Evolutionary conservation across 2,113 vertebrate species (phyloP).

Genomic region (Merops nubicus): DNA sequence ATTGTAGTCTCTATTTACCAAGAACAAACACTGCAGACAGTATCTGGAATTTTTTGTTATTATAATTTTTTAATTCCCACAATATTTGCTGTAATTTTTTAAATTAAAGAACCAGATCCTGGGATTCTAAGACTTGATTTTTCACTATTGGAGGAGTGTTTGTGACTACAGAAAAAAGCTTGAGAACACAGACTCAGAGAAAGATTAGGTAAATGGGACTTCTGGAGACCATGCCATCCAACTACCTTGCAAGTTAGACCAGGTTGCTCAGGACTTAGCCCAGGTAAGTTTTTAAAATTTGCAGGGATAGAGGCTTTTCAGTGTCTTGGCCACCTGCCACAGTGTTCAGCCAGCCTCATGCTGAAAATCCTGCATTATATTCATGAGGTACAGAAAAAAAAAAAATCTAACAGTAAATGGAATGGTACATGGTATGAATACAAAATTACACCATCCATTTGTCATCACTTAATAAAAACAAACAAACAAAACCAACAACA

Average conservation of each 20-base stretch:
- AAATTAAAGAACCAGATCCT: not conserved
- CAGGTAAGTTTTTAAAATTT: not conserved
- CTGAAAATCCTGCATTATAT: not conserved
- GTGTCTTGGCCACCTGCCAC: not conserved
- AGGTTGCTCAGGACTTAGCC: not conserved
- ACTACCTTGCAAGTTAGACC: not conserved
- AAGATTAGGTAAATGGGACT: not conserved
- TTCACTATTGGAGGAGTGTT: not conserved
- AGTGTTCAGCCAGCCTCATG: not conserved
- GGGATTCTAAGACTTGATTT: not conserved
- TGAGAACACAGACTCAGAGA: not conserved
- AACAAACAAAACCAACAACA: not conserved
- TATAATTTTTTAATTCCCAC: not conserved
- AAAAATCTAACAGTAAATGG: rapidly evolving
- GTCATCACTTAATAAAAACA: not conserved
- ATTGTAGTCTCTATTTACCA: not conserved
- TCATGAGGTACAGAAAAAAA: not conserved
- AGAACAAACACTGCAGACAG: not conserved
- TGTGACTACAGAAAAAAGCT: not conserved
- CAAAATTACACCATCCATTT: not conserved
- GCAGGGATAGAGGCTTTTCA: not conserved
- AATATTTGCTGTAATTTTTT: not conserved
- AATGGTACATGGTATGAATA: not conserved
- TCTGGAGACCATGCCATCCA: not conserved
- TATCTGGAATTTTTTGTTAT: not conserved